phyloP scores from a whole-genome alignment of 2,888 invertebrate genomes.

The Hecatera dysodea region DNA sequence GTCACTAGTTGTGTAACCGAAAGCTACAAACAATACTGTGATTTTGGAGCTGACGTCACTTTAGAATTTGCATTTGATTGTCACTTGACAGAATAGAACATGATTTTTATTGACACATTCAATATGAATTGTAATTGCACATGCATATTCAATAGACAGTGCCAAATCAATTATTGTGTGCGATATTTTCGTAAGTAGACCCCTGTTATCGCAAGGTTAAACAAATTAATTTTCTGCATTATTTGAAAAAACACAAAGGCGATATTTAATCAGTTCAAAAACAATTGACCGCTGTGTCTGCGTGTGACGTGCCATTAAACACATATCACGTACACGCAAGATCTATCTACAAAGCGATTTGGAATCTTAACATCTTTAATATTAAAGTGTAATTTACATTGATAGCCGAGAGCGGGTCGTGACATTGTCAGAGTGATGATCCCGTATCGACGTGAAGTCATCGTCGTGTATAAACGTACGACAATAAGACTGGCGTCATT shows the following conservation, averaged over 20 bases:
- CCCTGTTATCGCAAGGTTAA: conserved; percentile 45
- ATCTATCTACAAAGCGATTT: conserved; percentile 32
- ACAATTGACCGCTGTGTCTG: conserved; percentile 29
- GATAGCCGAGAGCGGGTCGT: conserved; percentile 72
- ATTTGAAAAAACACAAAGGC: conserved; percentile 35
- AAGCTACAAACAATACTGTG: conserved; percentile 86
- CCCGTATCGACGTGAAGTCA: conserved; percentile 82
- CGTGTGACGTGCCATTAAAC: conserved; percentile 41
- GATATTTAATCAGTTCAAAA: conserved; percentile 34
- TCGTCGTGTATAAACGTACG: conserved; percentile 75
- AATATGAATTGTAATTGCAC: conserved; percentile 51
- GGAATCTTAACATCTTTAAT: conserved; percentile 38
- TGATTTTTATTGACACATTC: conserved; percentile 66
- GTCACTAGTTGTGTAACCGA: conserved; percentile 87
- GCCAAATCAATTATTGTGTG: conserved; percentile 44
- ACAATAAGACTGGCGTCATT: conserved; percentile 79
- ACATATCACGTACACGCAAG: conserved; percentile 14
- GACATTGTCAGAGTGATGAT: conserved; percentile 79
- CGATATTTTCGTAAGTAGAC: conserved; percentile 19
- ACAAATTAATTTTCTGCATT: conserved; percentile 24
- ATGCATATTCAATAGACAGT: conserved; percentile 46
- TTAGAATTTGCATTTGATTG: conserved; percentile 73
- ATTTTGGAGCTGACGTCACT: conserved; percentile 77
- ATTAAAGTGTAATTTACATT: conserved; percentile 57
- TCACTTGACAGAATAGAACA: conserved; percentile 70